Evolutionary conservation across 2,888 invertebrate species (phyloP), one percentile per base, ranked within the genome.

Genomic region (Orthosia gracilis): DNA sequence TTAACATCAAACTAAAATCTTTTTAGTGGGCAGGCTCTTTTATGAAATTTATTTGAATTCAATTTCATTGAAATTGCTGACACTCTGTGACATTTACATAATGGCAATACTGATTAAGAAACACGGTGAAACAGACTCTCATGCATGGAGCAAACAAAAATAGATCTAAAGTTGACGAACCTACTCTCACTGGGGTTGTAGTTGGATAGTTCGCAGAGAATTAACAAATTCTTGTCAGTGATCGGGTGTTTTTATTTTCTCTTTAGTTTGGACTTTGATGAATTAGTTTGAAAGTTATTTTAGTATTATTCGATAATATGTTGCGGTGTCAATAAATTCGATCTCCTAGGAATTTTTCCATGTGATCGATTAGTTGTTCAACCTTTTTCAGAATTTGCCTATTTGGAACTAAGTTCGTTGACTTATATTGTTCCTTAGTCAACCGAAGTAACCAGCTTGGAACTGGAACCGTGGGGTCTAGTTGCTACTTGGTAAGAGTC

Each of bases 251-350:
- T 45, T 69, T 58, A 17, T 21, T 67, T 71, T 52, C 23, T 58
- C 47, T 66, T 58, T 64, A 40, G 26, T 76, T 76, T 57, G 1
- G 52, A 70, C 52, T 12, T 65, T 77, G 70, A 76, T 55, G 65
- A 23, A 69, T 76, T 62, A 55, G 61, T 72, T 70, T 21, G n/a
- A 45, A 52, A 52, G 15, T 66, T 66, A 13, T 54, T 54, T 76
- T 15, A 21, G 11, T 50, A 31, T 50, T 52, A 12, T 68, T 47
- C n/a, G n/a, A n/a, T 26, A 1, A n/a, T 12, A 49, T 50, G 13
- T 40, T 52, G 1, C 31, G 26, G 5, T 65, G 58, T 54, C 26
- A 55, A 31, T 72, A 61, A 72, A 45, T 18, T 47, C 13, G 0
- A 17, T 18, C 21, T 72, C 15, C 13, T 5, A 21, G 11, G 49